Percentiles rank a stretch among this genome's conserved stretches.
phyloP scores from a whole-genome alignment of 2,888 invertebrate genomes.

The Hypercompe scribonia region DNA sequence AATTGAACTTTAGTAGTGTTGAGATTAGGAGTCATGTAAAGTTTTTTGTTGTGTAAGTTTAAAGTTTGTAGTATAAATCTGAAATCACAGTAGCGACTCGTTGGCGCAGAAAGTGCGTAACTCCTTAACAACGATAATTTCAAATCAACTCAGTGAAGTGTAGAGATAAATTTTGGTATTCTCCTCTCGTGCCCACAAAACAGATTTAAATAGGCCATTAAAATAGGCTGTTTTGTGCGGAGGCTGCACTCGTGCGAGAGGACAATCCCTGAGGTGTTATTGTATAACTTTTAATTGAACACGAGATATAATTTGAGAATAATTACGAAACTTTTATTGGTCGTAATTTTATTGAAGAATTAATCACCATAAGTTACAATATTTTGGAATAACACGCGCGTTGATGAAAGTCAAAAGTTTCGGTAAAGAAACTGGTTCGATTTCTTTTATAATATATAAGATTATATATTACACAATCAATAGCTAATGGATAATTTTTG shows the following conservation, averaged over 20 bases:
- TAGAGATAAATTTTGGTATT: slow-evolving; percentile 70
- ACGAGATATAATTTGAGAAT: slow-evolving; percentile 33
- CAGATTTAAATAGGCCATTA: slow-evolving; percentile 75
- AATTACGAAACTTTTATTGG: slow-evolving; percentile 33
- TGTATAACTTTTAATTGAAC: slow-evolving; percentile 48
- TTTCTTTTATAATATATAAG: neutral
- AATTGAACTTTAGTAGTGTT: slow-evolving; percentile 26
- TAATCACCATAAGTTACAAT: slow-evolving; percentile 12
- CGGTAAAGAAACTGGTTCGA: neutral
- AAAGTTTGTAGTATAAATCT: slow-evolving; percentile 69
- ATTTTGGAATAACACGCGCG: slow-evolving; percentile 3
- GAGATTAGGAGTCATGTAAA: neutral
- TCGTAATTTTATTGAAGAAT: slow-evolving; percentile 19
- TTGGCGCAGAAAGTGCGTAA: slow-evolving; percentile 74
- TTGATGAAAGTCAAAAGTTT: neutral
- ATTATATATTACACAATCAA: no score
- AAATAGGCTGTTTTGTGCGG: slow-evolving; percentile 49
- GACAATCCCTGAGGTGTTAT: slow-evolving; percentile 45
- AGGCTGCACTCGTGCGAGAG: slow-evolving; percentile 35
- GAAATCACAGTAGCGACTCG: slow-evolving; percentile 71
- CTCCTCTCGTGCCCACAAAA: slow-evolving; percentile 60
- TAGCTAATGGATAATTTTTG: no score
- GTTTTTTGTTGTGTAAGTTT: slow-evolving; percentile 31
- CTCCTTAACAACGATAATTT: slow-evolving; percentile 77
- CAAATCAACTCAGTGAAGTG: slow-evolving; percentile 72